Evolutionary conservation across 2,797 vertebrate species (phyloP), one percentile per base, ranked within the genome.

Genomic region (Xiphophorus birchmanni): DNA sequence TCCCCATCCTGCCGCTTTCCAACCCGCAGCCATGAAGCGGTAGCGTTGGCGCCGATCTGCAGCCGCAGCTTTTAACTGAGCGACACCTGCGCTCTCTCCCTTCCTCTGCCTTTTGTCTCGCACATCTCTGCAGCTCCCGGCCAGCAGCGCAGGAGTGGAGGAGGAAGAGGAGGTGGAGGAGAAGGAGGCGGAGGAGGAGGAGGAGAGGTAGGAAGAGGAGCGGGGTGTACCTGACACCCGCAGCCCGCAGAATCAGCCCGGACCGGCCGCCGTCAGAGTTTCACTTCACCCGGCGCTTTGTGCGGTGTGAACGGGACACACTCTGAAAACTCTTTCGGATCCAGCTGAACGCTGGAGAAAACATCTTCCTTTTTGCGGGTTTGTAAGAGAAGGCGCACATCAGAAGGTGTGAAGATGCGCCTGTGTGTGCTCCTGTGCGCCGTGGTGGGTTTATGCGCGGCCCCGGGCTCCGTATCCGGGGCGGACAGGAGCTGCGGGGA

Each of bases 401-500:
- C 73, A n/a, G 63, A 21, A 69, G 63, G 47, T 67, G 42, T 50
- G 86, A 95, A 94, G 90, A 97, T 97, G 96, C 95, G 93, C 87
- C 82, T 94, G 87, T 91, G 91, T 65, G 82, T 71, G 80, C 84
- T 91, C 1, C 75, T 94, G n/a, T 76, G 73, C 1, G 76, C 80
- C 47, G n/a, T 90, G 81, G 44, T 84, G 86, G 89, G 90, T 47
- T 65, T 95, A 76, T 84, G 84, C 82, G 94, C 80, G 48, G 93
- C 91, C 35, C 87, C 92, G 86, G 91, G 90, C 84, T 90, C 91
- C 77, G 93, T 84, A 78, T 32, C 77, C 86, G 87, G 82, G 40
- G 93, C 93, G 85, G 95, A 95, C 73, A 79, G 92, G 73, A 98
- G 97, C 96, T 99, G 98, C 94, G 32, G 95, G 87, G 97, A 98